These are phyloP conservation scores for Drosophila tanythrix DNA, from an alignment of 2,888 invertebrate species.

Conservation along the genomic window DNA sequence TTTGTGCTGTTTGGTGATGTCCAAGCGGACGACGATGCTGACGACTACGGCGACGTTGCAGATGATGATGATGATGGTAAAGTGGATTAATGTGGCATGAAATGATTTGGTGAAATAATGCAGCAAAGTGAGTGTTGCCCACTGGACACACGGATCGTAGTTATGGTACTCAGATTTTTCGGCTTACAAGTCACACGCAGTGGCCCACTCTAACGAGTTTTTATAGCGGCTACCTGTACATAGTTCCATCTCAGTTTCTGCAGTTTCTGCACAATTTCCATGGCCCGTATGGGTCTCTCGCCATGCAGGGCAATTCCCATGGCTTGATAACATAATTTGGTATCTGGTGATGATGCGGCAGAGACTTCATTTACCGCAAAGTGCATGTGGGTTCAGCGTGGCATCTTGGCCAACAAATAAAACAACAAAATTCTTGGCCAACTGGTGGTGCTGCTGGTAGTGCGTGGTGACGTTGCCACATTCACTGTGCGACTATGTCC, in stretches of 20 bases:
- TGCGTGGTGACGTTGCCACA: conserved; percentile 20
- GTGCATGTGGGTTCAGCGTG: conserved; percentile 76
- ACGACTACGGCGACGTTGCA: conserved; percentile 17
- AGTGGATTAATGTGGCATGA: conserved; percentile 67
- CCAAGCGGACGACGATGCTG: conserved; percentile 52
- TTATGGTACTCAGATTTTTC: conserved; percentile 17
- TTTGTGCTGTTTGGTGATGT: conserved; percentile 57
- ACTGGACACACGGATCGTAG: conserved; percentile 42
- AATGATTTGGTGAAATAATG: conserved; percentile 65
- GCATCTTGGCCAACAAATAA: conserved; percentile 41
- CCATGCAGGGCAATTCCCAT: conserved; percentile 78
- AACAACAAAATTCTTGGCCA: conserved; percentile 32
- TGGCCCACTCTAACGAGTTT: conserved; percentile 73
- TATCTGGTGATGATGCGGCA: conserved; percentile 39
- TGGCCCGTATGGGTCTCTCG: conserved; percentile 64
- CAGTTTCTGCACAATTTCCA: conserved; percentile 51
- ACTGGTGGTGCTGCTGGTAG: conserved; percentile 22
- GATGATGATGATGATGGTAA: conserved; percentile 60
- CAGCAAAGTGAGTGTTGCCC: conserved; percentile 48
- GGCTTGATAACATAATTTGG: conserved; percentile 79
- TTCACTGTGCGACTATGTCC: conserved; percentile 44
- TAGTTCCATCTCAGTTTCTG: conserved; percentile 34
- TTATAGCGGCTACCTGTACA: conserved; percentile 71
- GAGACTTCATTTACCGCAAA: conserved; percentile 75
- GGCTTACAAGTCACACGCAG: conserved; percentile 69